These are phyloP conservation scores for Lepidothrix coronata DNA, from an alignment of 2,113 vertebrate species.

Conservation along the genomic window DNA sequence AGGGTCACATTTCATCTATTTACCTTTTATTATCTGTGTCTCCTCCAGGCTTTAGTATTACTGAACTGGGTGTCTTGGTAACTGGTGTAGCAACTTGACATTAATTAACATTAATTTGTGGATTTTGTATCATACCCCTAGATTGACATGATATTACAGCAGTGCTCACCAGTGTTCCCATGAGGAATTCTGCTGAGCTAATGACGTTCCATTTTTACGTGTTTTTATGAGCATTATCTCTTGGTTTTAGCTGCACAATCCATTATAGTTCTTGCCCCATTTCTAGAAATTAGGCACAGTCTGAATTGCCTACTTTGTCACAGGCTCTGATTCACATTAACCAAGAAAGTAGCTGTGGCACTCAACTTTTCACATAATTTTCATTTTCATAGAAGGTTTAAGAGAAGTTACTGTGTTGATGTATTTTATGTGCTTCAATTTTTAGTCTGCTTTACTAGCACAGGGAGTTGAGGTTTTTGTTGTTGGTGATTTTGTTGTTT, in stretches of 20 bases:
- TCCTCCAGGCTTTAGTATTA: not conserved
- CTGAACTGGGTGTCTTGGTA: not conserved
- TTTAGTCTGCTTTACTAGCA: not conserved
- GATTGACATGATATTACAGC: not conserved
- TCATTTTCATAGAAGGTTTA: not conserved
- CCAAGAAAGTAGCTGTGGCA: not conserved
- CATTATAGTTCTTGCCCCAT: not conserved
- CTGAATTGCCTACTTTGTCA: not conserved
- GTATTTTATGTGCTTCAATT: not conserved
- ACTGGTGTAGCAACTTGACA: not conserved
- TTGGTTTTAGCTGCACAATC: not conserved
- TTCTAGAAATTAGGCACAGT: not conserved
- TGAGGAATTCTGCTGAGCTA: not conserved
- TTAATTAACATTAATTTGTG: not conserved
- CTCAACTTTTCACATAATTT: not conserved
- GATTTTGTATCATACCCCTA: not conserved
- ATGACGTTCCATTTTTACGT: not conserved
- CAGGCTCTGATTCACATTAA: not conserved
- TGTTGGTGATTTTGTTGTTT: too few relatives aligned
- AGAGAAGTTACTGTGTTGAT: not conserved
- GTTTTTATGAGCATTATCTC: not conserved
- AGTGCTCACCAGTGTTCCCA: not conserved
- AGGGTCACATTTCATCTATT: not conserved
- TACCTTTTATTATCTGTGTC: not conserved
- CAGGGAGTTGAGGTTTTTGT: not conserved